phyloP scores from a whole-genome alignment of 1,140 invertebrate genomes.

The Meloidogyne exigua region DNA sequence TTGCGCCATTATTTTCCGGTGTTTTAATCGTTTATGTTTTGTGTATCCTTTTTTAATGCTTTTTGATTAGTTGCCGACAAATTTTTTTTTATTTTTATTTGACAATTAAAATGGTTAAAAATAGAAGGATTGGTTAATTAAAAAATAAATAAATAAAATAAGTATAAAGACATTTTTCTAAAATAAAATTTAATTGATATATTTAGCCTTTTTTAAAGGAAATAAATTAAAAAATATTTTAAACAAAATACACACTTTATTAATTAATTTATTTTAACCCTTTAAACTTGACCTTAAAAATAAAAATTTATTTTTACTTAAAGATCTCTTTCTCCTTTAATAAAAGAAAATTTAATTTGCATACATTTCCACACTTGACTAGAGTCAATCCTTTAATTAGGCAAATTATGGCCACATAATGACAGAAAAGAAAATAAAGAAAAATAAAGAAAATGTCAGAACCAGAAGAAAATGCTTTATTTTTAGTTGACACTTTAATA shows the following conservation, averaged over 20 bases:
- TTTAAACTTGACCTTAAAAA: no score
- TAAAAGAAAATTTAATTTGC: neutral
- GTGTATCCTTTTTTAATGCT: no score
- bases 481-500: neutral
- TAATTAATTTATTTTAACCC: no score
- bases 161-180: no score
- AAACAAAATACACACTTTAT: no score
- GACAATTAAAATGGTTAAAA: conserved; percentile 3
- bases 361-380: neutral
- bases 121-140: neutral
- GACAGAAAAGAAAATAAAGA: neutral
- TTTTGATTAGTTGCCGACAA: neutral
- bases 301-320: neutral
- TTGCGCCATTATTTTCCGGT: neutral
- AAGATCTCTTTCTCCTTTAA: neutral
- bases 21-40: neutral
- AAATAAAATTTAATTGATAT: no score
- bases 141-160: neutral
- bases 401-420: neutral
- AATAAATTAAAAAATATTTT: no score
- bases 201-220: no score
- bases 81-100: conserved; percentile 1
- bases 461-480: neutral
- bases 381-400: neutral
- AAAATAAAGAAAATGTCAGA: no score